phyloP scores from a whole-genome alignment of 2,797 vertebrate genomes.

The Platyrinchus mystaceus region DNA sequence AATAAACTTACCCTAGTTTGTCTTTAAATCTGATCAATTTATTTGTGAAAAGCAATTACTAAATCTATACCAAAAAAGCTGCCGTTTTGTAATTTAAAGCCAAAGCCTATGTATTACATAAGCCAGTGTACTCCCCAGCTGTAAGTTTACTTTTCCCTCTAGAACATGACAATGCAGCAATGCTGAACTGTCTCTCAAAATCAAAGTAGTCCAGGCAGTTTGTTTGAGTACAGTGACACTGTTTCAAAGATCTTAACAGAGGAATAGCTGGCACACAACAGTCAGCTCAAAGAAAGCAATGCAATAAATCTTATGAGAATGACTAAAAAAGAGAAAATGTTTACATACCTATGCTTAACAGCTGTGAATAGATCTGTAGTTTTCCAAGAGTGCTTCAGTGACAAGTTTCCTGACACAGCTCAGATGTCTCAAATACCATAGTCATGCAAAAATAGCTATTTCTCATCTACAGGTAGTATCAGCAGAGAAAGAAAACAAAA shows the following conservation, averaged over 20 bases:
- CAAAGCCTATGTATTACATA: not conserved
- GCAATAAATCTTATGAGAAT: not conserved
- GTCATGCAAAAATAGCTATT: not conserved
- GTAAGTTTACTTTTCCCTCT: not conserved
- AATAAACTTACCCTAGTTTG: not conserved
- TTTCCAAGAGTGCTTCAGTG: not conserved
- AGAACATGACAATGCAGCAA: not conserved
- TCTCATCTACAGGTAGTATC: not conserved
- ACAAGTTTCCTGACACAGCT: not conserved
- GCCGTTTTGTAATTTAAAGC: not conserved
- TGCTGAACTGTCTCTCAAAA: not conserved
- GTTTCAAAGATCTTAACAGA: not conserved
- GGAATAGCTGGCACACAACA: not conserved
- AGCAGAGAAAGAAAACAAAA: not conserved
- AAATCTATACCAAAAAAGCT: not conserved
- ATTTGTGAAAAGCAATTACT: not conserved
- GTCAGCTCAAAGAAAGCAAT: not conserved
- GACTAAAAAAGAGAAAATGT: not conserved
- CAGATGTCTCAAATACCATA: constrained; percentile 26
- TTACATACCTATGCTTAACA: constrained; percentile 39
- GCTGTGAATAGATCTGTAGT: not conserved
- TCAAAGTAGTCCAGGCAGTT: not conserved
- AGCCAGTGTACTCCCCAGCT: not conserved
- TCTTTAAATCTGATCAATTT: not conserved
- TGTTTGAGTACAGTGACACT: not conserved